Evolutionary conservation across 2,888 invertebrate species (phyloP).

Genomic region (Lottia scabra): DNA sequence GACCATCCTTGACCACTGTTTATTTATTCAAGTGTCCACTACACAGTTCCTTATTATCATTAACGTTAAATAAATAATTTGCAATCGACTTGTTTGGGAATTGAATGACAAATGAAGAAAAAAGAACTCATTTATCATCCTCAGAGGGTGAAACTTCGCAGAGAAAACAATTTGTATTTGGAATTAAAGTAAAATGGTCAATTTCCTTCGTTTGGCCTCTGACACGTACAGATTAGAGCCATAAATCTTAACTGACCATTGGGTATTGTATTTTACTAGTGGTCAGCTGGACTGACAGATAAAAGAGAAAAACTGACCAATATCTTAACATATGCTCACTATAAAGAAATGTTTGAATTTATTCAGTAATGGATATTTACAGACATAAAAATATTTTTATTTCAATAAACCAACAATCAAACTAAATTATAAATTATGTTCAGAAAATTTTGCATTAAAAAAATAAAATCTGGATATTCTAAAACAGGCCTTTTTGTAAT

Average conservation of each 20-base stretch:
- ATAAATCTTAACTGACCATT: constrained; percentile 5
- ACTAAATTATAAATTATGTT: no score
- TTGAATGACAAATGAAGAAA: constrained; percentile 1
- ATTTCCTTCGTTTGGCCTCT: constrained; percentile 1
- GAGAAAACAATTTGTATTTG: constrained; percentile 7
- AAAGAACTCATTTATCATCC: not conserved
- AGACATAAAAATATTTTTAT: no score
- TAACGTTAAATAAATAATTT: constrained; percentile 1
- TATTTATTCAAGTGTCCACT: not conserved
- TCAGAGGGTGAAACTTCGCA: not conserved
- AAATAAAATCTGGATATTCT: no score
- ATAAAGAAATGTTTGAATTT: no score
- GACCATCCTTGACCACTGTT: not conserved
- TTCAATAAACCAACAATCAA: no score
- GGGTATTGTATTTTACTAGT: constrained; percentile 7
- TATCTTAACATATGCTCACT: not conserved
- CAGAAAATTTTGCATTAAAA: no score
- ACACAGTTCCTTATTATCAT: not conserved
- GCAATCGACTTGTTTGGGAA: not conserved
- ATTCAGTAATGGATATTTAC: no score
- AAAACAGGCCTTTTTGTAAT: no score
- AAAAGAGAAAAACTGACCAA: not conserved
- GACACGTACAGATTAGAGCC: constrained; percentile 4
- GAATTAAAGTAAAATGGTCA: constrained; percentile 6
- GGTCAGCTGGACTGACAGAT: constrained; percentile 4